A percentile compares a stretch with the other conserved stretches of the same genome.
phyloP scores from a whole-genome alignment of 2,113 vertebrate genomes.

The Strigops habroptila region DNA sequence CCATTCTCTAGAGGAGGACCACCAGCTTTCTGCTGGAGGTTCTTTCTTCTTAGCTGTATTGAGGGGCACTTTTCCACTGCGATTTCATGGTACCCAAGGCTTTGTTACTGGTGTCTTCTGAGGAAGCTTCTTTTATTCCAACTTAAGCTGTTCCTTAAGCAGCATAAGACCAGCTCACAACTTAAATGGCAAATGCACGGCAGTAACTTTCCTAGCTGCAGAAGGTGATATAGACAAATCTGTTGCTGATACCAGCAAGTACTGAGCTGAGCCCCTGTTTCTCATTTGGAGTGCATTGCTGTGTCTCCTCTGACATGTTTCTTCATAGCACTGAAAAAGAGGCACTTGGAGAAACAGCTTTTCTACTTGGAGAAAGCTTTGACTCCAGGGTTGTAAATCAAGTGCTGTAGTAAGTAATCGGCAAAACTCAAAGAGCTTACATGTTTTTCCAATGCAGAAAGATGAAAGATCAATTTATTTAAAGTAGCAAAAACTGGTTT shows the following conservation, averaged over 20 bases:
- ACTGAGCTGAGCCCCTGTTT: not conserved
- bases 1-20: not conserved
- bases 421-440: not conserved
- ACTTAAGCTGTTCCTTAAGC: constrained; percentile 26
- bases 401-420: not conserved
- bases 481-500: constrained; percentile 10
- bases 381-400: constrained; percentile 32
- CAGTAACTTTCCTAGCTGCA: constrained; percentile 45
- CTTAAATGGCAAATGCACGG: constrained; percentile 27
- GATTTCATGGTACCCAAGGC: not conserved
- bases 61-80: not conserved
- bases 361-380: constrained; percentile 7
- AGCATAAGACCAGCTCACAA: constrained; percentile 31
- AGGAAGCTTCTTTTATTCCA: constrained; percentile 28
- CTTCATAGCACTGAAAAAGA: constrained; percentile 51
- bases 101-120: constrained; percentile 37
- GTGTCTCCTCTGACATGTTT: constrained; percentile 59
- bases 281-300: constrained; percentile 8
- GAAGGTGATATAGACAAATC: constrained; percentile 68
- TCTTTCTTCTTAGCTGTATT: not conserved
- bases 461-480: not conserved
- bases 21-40: constrained; percentile 2
- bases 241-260: constrained; percentile 62
- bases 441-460: not conserved
- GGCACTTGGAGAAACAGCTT: constrained; percentile 52